Evolutionary conservation across 2,797 vertebrate genomes (phyloP).

Genomic region (Allobates femoralis): DNA sequence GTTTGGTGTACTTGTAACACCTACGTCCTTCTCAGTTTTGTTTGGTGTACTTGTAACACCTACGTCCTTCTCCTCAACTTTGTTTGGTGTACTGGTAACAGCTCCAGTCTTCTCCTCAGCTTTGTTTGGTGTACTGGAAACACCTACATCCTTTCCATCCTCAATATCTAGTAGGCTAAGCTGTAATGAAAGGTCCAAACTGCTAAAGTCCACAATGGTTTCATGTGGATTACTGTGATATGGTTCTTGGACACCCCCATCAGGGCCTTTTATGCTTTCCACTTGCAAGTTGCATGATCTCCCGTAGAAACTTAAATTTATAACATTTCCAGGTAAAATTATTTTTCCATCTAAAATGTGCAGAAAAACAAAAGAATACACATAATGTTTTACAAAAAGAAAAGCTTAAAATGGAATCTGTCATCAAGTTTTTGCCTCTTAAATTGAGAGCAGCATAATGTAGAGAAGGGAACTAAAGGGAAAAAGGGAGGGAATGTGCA

Average conservation of each 20-base stretch:
- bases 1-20: constrained; percentile 75
- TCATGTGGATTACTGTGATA: neutral
- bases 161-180: constrained; percentile 80
- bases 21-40: constrained; percentile 56
- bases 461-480: too few species aligned
- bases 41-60: constrained; percentile 76
- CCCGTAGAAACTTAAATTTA: constrained; percentile 87
- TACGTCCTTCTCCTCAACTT: constrained; percentile 71
- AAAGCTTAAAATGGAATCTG: neutral
- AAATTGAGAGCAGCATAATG: too few species aligned
- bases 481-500: too few species aligned
- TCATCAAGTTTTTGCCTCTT: too few species aligned
- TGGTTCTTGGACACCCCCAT: constrained; percentile 74
- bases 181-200: constrained; percentile 81
- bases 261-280: constrained; percentile 81
- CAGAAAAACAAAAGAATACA: neutral
- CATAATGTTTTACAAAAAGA: neutral
- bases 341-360: constrained; percentile 82
- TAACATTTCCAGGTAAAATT: constrained; percentile 83
- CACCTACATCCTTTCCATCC: constrained; percentile 62
- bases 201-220: constrained; percentile 68
- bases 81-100: constrained; percentile 76
- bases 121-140: constrained; percentile 77
- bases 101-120: constrained; percentile 18
- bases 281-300: constrained; percentile 80